Evolutionary conservation across 2,113 vertebrate species (phyloP), one percentile per base, ranked within the genome.

Genomic region (Ancistrus triradiatus): DNA sequence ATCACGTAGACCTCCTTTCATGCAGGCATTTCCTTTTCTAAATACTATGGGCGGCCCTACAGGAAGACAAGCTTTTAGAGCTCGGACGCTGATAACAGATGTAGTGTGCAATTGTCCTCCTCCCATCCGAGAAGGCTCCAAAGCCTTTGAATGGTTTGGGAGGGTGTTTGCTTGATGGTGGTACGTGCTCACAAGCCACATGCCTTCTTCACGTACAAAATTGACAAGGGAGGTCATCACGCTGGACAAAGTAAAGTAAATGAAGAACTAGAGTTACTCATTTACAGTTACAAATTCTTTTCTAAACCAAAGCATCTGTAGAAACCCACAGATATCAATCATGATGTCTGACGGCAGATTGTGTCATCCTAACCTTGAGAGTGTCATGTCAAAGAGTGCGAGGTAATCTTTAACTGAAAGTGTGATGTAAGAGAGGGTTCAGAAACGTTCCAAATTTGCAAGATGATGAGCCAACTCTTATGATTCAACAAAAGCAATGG

Each of bases 31-130:
- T 86, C 77, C 81, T 70, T 64, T 80, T 77, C 70, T 44, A 74
- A 75, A 75, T 60, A 64, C 63, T 42, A 53, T 25, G 47, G 67
- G 72, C 69, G 15, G 25, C 74, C 72, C 64, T 66, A 4, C 73
- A 86, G 83, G 85, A 85, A 82, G 84, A 77, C 46, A 63, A 75
- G 77, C 74, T 75, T 66, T 74, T 27, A 68, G 73, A 47, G 75
- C 75, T 77, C 70, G 76, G 74, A 49, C 63, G 64, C 76, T 44
- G 84, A 86, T 85, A 75, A 42, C 51, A 48, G 43, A 37, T 52
- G 44, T 52, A 70, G 59, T 15, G 3, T 28, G 40, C n/a, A 50
- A 50, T 76, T 70, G 43, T 15, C 58, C 59, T 21, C n/a, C 78
- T 64, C 76, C 62, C 50, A 77, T 70, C 72, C 58, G 7, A 25